Evolutionary conservation across 1,140 invertebrate species (phyloP).

Genomic region (Cyphomyrmex costatus): DNA sequence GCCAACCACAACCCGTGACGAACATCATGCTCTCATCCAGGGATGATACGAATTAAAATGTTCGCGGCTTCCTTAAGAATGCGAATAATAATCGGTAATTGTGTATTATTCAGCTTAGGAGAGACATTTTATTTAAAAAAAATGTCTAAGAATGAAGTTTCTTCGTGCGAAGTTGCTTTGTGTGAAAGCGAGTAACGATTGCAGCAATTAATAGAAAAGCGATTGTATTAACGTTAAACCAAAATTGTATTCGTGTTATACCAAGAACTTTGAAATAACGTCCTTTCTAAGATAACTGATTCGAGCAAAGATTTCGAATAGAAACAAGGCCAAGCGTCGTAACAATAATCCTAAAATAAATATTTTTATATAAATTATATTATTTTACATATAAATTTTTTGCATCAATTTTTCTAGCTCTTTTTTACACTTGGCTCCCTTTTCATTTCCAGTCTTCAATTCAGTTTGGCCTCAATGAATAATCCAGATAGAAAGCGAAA

Average conservation of each 20-base stretch:
- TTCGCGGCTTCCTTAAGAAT: neutral
- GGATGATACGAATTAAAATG: slow-evolving; percentile 72
- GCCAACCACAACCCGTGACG: slow-evolving; percentile 78
- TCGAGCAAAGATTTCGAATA: neutral
- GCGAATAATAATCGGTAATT: neutral
- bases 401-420: neutral
- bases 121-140: slow-evolving; percentile 2
- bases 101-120: neutral
- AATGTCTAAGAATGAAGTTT: neutral
- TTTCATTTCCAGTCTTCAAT: slow-evolving; percentile 24
- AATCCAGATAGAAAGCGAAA: neutral
- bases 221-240: neutral
- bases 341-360: slow-evolving; percentile 5
- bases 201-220: neutral
- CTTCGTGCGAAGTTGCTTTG: slow-evolving; percentile 4
- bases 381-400: slow-evolving; percentile 16
- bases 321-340: neutral
- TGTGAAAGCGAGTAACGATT: slow-evolving; percentile 9
- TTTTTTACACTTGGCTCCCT: neutral
- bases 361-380: slow-evolving; percentile 13
- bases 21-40: slow-evolving; percentile 81
- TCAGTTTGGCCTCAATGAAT: neutral
- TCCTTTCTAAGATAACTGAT: slow-evolving; percentile 21
- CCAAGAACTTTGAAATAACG: slow-evolving; percentile 17
- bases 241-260: slow-evolving; percentile 3